Base-by-base conservation (phyloP, 2,797 vertebrate genomes). In the Cossypha dichroa region DNA sequence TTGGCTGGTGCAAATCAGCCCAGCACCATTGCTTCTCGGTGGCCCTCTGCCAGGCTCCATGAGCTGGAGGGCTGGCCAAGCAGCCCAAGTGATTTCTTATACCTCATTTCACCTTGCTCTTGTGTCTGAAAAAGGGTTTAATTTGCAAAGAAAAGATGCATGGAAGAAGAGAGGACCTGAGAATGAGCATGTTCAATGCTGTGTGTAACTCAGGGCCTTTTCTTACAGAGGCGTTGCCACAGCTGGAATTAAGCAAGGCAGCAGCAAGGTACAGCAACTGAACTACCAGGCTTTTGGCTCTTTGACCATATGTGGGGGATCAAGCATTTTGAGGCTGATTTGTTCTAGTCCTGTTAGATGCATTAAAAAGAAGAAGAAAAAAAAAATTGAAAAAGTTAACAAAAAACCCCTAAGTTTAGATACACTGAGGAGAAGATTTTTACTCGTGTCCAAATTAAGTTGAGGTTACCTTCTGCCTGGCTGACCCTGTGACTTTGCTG, bases 1-100 rank as follows among this genome's bases (percentile, higher is more conserved):
- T 88, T 43, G 82, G 88, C 68, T 18, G 2, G 80, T 94, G 67
- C 88, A 85, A 90, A 96, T 96, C 70, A 67, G 80, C 70, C 6
- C 56, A 34, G 86, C n/a, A 31, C 88, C 10, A 2, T 70, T 54
- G 59, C 77, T 87, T 88, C 56, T 92, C 2, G 0, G 63, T 70
- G 92, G 86, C 67, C 6, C 3, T 67, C 33, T 81, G 93, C 93
- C 93, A 94, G 80, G 45, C 31, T 40, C 7, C 11, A 15, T 48
- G 45, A 79, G 72, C 87, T 70, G 58, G 67, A 94, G 56, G 68
- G 43, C 84, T 55, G 69, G 45, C 78, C 2, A 1, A 77, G 78
- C 59, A 83, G 59, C 54, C 52, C 14, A 11, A 70, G 21, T 4
- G 21, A 54, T 93, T 87, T 59, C 73, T 89, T 66, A 64, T 25